These are phyloP conservation scores for Protomyctophum bolini DNA, from an alignment of 2,113 vertebrate genomes.

Conservation along the genomic window DNA sequence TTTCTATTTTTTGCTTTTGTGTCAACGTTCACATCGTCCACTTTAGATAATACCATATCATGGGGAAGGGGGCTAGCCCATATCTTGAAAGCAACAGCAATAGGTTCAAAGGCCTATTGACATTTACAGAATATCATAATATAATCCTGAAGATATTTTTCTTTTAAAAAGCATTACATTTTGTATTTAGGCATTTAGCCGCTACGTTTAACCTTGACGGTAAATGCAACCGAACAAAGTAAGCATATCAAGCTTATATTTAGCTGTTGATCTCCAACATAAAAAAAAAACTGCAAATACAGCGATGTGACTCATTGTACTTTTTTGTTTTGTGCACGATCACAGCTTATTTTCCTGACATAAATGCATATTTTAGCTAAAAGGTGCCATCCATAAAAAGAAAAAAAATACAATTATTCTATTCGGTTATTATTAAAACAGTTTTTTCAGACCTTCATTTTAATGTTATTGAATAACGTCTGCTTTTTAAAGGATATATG, in stretches of 20 bases:
- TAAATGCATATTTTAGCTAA: neutral
- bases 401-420: neutral
- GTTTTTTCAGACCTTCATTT: no score
- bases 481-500: no score
- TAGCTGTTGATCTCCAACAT: no score
- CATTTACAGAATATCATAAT: neutral
- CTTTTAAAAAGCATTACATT: neutral
- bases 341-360: neutral
- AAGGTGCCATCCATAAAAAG: neutral
- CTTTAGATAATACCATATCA: slow-evolving; percentile 44
- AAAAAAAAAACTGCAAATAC: no score
- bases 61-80: neutral
- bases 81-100: slow-evolving; percentile 11
- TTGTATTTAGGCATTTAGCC: no score
- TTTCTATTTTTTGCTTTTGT: slow-evolving; percentile 19
- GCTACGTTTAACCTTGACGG: no score
- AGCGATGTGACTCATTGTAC: no score
- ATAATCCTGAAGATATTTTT: neutral
- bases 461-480: no score
- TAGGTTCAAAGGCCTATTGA: slow-evolving; percentile 38
- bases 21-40: slow-evolving; percentile 45
- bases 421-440: neutral
- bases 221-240: no score
- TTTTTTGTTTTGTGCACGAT: no score
- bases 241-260: no score